Evolutionary conservation across 2,113 vertebrate species (phyloP).

Genomic region (Ovis canadensis): DNA sequence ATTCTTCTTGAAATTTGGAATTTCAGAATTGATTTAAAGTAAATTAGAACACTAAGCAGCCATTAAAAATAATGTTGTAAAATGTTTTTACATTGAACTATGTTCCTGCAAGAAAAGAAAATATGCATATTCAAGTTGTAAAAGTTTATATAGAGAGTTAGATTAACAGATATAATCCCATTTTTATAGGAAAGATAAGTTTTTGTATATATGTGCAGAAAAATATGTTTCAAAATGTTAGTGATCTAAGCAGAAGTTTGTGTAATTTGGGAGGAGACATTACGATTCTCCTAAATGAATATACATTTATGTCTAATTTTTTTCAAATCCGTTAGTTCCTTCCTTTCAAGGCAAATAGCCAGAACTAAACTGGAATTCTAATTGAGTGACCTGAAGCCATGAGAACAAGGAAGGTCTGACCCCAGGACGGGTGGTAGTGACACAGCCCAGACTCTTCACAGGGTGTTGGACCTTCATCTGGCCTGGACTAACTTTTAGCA

Average conservation of each 20-base stretch:
- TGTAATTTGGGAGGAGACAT: not conserved
- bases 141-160: not conserved
- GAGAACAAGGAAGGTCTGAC: slow-evolving; percentile 47
- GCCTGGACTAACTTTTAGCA: not conserved
- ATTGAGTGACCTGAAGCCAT: slow-evolving; percentile 4
- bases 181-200: not conserved
- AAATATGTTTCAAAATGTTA: not conserved
- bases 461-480: not conserved
- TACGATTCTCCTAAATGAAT: slow-evolving; percentile 27
- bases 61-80: not conserved
- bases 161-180: not conserved
- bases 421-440: not conserved
- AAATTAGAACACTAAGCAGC: not conserved
- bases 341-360: slow-evolving; percentile 27
- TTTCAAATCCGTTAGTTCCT: slow-evolving; percentile 19
- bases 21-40: not conserved
- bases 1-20: not conserved
- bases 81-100: not conserved
- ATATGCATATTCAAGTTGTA: not conserved
- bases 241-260: not conserved
- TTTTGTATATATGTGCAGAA: not conserved
- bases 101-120: not conserved
- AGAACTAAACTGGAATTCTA: slow-evolving; percentile 50
- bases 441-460: not conserved
- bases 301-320: not conserved